Percentiles rank a stretch among this genome's conserved stretches.
Conservation (phyloP, 2,797 vertebrate species). For the Typhlichthys subterraneus region DNA sequence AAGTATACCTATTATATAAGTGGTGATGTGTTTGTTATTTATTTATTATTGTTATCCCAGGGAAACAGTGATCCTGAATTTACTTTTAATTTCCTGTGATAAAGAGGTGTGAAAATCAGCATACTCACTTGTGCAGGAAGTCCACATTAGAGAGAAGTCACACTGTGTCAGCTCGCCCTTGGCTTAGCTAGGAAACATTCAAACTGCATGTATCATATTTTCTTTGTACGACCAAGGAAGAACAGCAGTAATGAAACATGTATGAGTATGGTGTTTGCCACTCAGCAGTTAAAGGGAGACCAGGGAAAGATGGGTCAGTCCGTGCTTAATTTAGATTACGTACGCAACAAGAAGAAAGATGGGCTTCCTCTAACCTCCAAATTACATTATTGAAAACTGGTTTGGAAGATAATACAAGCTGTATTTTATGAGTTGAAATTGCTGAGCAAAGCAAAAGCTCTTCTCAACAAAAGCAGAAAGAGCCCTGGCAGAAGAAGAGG, state of each 20-base stretch:
- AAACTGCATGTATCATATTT: slow-evolving; percentile 28
- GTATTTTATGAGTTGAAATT: slow-evolving; percentile 64
- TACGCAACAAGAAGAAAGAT: slow-evolving; percentile 34
- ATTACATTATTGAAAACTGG: slow-evolving; percentile 56
- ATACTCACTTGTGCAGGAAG: slow-evolving; percentile 7
- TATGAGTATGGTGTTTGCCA: slow-evolving; percentile 12
- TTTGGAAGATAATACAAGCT: slow-evolving; percentile 53
- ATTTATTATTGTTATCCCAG: slow-evolving; percentile 7
- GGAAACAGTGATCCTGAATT: slow-evolving; percentile 25
- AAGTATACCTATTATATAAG: slow-evolving; percentile 13
- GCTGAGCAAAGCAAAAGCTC: slow-evolving; percentile 54
- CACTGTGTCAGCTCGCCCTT: slow-evolving; percentile 32
- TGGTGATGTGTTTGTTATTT: slow-evolving; percentile 15
- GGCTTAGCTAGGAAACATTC: slow-evolving; percentile 17
- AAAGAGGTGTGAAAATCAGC: slow-evolving; percentile 29
- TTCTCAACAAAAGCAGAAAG: slow-evolving; percentile 46
- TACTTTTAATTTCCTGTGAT: slow-evolving; percentile 27
- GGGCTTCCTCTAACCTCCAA: slow-evolving; percentile 38
- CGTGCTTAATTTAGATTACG: slow-evolving; percentile 49
- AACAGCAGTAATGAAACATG: neutral
- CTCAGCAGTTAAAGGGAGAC: slow-evolving; percentile 41
- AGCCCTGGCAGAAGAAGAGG: slow-evolving; percentile 34
- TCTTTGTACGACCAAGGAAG: slow-evolving; percentile 21
- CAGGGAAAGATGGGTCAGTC: slow-evolving; percentile 45
- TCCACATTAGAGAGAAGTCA: slow-evolving; percentile 25